A percentile compares a stretch with the other conserved stretches of the same genome.
phyloP scores from a whole-genome alignment of 2,113 vertebrate species.

The Carollia perspicillata region DNA sequence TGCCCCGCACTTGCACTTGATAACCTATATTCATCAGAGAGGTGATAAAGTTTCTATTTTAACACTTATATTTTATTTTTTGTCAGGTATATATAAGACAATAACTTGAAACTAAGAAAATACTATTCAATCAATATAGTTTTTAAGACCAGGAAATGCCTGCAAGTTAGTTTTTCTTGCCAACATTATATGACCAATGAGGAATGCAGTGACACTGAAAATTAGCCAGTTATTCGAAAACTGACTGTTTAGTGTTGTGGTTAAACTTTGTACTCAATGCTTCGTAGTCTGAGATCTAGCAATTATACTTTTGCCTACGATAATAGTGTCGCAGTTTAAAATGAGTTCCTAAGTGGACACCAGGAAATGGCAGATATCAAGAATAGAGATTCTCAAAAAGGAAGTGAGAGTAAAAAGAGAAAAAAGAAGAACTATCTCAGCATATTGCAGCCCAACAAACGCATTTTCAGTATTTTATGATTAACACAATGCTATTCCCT shows the following conservation, averaged over 20 bases:
- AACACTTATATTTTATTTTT: background rate
- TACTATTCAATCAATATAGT: background rate
- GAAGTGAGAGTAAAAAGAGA: background rate
- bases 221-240: background rate
- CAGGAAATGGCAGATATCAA: background rate
- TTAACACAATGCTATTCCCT: background rate
- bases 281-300: background rate
- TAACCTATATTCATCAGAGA: background rate
- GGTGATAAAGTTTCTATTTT: background rate
- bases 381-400: background rate
- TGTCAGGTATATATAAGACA: background rate
- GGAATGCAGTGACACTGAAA: background rate
- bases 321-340: background rate
- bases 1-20: background rate
- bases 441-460: rapidly evolving
- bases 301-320: background rate
- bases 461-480: background rate
- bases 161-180: background rate
- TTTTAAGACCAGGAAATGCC: background rate
- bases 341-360: background rate
- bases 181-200: background rate
- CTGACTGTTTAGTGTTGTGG: background rate
- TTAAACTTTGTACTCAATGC: background rate
- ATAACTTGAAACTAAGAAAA: background rate
- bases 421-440: background rate